Conservation (phyloP, 2,888 invertebrate species). For the Unio pictorum region DNA sequence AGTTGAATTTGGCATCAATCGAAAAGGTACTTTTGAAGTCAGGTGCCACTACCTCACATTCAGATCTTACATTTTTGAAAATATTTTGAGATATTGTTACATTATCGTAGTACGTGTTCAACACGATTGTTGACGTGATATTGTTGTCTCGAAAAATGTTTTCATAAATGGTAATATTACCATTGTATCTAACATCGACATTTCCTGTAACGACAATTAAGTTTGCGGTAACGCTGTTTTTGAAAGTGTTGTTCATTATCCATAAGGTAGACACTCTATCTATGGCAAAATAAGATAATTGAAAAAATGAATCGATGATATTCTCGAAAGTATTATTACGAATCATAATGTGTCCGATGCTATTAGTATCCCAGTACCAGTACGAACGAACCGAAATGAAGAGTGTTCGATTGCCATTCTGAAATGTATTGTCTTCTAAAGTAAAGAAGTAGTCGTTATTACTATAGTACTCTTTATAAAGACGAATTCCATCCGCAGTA, state of each 20-base stretch:
- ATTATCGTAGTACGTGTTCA: slow-evolving; percentile 1
- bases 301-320: background rate
- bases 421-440: slow-evolving; percentile 18
- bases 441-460: background rate
- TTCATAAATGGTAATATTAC: background rate
- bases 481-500: slow-evolving; percentile 7
- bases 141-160: background rate
- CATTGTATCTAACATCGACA: background rate
- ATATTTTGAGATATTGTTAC: slow-evolving; percentile 1
- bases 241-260: slow-evolving; percentile 1
- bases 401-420: slow-evolving; percentile 3
- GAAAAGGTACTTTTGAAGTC: background rate
- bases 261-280: background rate
- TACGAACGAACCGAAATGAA: background rate
- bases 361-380: background rate
- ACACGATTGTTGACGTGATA: background rate
- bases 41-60: slow-evolving; percentile 1
- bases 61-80: background rate
- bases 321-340: slow-evolving; percentile 4
- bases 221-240: background rate
- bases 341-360: background rate
- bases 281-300: background rate
- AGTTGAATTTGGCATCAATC: slow-evolving; percentile 11
- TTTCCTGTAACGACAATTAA: slow-evolving; percentile 1
- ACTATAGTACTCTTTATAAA: background rate